Evolutionary conservation across 2,113 vertebrate genomes (phyloP).

Genomic region (Aramus guarauna): DNA sequence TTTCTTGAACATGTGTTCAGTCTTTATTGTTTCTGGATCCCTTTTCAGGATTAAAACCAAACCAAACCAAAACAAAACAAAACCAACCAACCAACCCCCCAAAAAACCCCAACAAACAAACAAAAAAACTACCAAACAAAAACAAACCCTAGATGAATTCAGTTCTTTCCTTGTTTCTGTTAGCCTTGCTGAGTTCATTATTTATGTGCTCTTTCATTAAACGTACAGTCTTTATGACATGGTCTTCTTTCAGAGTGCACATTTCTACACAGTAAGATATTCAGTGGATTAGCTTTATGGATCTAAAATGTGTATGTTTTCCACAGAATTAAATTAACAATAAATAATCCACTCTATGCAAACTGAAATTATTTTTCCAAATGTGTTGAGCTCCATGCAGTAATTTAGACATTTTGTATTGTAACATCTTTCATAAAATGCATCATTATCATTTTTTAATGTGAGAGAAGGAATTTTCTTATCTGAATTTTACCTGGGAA

Average conservation of each 20-base stretch:
- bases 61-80: background rate
- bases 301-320: background rate
- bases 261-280: background rate
- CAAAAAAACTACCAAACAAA: background rate
- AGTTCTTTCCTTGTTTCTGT: background rate
- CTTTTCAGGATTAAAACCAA: background rate
- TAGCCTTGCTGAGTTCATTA: background rate
- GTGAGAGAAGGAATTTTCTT: background rate
- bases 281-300: background rate
- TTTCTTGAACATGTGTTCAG: background rate
- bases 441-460: background rate
- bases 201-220: background rate
- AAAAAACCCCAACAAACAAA: no score
- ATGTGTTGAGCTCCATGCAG: background rate
- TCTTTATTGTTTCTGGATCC: background rate
- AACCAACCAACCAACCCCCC: no score
- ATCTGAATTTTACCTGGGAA: background rate
- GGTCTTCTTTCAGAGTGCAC: background rate
- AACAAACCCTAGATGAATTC: background rate
- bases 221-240: background rate
- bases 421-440: background rate
- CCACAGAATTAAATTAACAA: background rate
- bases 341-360: background rate
- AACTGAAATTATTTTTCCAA: background rate
- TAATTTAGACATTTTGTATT: background rate